These are phyloP conservation scores for Orthosia gracilis DNA, from an alignment of 2,888 invertebrate species.

Conservation along the genomic window DNA sequence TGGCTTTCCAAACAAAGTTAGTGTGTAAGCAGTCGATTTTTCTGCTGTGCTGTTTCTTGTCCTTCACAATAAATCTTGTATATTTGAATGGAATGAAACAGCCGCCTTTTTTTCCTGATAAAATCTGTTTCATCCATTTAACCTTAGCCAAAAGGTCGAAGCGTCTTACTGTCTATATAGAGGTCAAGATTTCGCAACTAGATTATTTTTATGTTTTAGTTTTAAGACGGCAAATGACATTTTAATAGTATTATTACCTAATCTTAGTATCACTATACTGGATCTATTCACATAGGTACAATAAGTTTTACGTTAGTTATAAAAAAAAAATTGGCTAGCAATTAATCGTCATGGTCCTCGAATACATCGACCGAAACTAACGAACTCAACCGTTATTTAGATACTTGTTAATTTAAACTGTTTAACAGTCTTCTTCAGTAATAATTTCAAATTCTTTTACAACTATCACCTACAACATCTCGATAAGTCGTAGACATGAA, in stretches of 20 bases:
- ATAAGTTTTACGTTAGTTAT: not conserved
- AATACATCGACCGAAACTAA: not conserved
- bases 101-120: not conserved
- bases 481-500: conserved; percentile 15
- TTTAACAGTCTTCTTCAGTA: not conserved
- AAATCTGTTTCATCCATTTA: not conserved
- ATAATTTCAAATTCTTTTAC: not conserved
- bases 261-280: not conserved
- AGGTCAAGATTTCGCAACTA: conserved; percentile 3
- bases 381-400: not conserved
- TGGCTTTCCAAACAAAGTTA: conserved; percentile 33
- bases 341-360: not conserved
- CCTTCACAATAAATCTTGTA: conserved; percentile 30
- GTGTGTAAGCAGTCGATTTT: conserved; percentile 25
- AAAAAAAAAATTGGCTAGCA: not conserved
- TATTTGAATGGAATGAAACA: not conserved
- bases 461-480: conserved; percentile 1
- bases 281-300: not conserved
- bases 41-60: conserved; percentile 1
- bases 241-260: not conserved
- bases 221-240: not conserved
- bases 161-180: not conserved
- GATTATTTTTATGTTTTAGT: not conserved
- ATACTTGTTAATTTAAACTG: not conserved
- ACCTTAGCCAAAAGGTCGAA: not conserved